Percentiles rank a stretch among this genome's conserved stretches.
phyloP scores from a whole-genome alignment of 2,113 vertebrate species.

The Osmerus eperlanus region DNA sequence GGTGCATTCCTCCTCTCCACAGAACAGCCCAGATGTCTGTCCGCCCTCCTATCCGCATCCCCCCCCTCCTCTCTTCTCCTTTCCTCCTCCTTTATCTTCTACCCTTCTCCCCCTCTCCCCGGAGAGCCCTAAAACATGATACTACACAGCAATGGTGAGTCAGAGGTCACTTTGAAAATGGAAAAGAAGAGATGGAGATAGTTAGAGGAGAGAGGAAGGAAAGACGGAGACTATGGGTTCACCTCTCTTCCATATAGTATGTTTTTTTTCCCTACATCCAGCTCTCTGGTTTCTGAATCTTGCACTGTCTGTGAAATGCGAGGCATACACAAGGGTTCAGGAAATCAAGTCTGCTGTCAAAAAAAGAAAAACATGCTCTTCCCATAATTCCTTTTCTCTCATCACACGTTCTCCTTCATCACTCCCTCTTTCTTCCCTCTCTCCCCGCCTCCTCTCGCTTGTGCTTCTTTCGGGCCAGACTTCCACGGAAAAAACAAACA shows the following conservation, averaged over 20 bases:
- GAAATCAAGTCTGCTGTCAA: constrained; percentile 33
- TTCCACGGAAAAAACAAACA: constrained; percentile 48
- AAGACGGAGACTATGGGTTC: constrained; percentile 10
- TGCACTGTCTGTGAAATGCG: constrained; percentile 33
- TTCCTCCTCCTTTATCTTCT: constrained; percentile 67
- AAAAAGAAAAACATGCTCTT: constrained; percentile 42
- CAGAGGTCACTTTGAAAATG: constrained; percentile 69
- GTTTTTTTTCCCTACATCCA: constrained; percentile 42
- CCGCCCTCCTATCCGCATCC: constrained; percentile 64
- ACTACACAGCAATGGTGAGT: constrained; percentile 77
- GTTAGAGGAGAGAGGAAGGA: constrained; percentile 1
- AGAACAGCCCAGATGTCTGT: constrained; percentile 87
- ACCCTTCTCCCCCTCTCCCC: constrained; percentile 72
- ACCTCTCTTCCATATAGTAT: constrained; percentile 17
- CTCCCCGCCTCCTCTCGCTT: constrained; percentile 40
- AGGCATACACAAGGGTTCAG: constrained; percentile 44
- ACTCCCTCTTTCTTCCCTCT: constrained; percentile 45
- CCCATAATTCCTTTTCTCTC: constrained; percentile 22
- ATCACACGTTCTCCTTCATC: constrained; percentile 21
- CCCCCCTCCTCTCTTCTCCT: constrained; percentile 31
- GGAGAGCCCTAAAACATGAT: constrained; percentile 80
- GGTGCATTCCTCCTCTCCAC: constrained; percentile 80
- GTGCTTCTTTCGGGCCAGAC: constrained; percentile 38
- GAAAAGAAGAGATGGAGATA: constrained; percentile 20
- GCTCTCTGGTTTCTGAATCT: constrained; percentile 43